Conservation (phyloP, 1,140 invertebrate genomes). For the Yoshiicerus persimilis region DNA sequence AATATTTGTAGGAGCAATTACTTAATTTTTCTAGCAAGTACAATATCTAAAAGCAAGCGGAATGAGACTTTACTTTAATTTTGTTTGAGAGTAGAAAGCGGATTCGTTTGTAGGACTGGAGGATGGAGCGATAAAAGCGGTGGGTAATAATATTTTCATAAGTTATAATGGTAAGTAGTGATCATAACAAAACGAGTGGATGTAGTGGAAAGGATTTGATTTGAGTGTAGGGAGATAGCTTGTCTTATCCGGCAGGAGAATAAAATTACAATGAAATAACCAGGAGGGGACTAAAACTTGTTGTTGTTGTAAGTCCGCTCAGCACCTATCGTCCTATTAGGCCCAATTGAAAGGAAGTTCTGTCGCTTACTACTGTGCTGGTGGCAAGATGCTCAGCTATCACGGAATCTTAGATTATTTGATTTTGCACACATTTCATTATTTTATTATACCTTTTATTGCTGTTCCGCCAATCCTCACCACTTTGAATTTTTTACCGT, state of each 20-base stretch:
- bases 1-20: no score
- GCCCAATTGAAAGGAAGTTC: background rate
- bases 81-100: background rate
- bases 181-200: background rate
- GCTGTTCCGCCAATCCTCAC: background rate
- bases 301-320: background rate
- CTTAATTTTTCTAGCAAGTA: no score
- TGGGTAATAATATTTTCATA: background rate
- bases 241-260: background rate
- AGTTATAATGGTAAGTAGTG: background rate
- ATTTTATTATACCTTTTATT: conserved; percentile 19
- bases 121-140: background rate
- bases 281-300: background rate
- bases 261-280: background rate
- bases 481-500: conserved; percentile 12
- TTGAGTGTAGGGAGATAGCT: background rate
- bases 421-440: conserved; percentile 26
- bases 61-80: no score
- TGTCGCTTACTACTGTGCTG: background rate
- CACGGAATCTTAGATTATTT: conserved; percentile 10
- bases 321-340: background rate
- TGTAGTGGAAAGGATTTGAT: background rate
- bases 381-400: background rate
- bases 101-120: background rate
- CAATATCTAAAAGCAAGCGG: no score